Evolutionary conservation across 2,888 invertebrate species (phyloP), one percentile per base, ranked within the genome.

Genomic region (Octodonta nipae): DNA sequence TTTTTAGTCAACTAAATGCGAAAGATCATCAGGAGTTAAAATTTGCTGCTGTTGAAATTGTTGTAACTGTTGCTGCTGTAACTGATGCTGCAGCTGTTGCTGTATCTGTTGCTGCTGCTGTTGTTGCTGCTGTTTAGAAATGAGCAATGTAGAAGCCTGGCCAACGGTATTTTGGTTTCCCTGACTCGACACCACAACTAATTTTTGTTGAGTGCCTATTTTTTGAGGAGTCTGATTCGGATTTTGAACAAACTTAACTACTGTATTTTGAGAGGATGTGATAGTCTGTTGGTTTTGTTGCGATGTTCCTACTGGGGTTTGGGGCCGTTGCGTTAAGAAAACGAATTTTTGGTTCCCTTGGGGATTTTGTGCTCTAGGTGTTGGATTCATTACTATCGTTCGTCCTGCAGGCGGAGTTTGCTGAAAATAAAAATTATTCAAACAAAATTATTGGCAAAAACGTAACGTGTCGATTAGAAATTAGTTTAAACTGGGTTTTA

Each of bases 341-440:
- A 71, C 64, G 38, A 65, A 66, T 46, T 70, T 70, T 39, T 66
- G 66, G 44, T 61, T 60, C 4, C 45, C 46, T 35, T 47, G 51
- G 8, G 54, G 47, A 5, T 52, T 46, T 32, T 52, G 35, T 43
- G 63, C 49, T 27, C 60, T 54, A 37, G 63, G 58, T 4, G 58
- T 50, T 29, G 55, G 58, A 34, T 66, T 66, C 47, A 71, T 62
- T 38, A 71, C 67, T 33, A 70, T 66, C 2, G 69, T 65, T 27
- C 68, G 54, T 7, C 40, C 37, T 5, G 30, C 12, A 28, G 13
- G 31, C 2, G 41, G 25, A 17, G 30, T 38, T 26, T 37, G 35
- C 40, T 42, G 16, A 24, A 38, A 38, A 41, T 13, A 26, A 38
- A n/a, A 32, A 32, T 17, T 17, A 17, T 17, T 17, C 8, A 29